phyloP scores from a whole-genome alignment of 1,140 invertebrate species.

The Zaprionus kolodkinae region DNA sequence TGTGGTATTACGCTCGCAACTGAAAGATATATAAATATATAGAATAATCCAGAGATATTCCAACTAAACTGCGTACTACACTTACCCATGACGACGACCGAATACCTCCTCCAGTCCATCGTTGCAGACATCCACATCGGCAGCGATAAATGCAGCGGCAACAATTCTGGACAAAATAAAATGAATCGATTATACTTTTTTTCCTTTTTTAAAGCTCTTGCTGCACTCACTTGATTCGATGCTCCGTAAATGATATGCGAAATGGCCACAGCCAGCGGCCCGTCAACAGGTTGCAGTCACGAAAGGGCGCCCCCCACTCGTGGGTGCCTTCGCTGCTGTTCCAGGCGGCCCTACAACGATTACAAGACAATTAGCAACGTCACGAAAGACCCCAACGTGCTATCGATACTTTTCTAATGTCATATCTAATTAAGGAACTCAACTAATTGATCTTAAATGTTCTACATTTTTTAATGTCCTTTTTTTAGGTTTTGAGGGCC shows the following conservation, averaged over 20 bases:
- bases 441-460: no score
- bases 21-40: constrained; percentile 21
- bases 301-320: constrained; percentile 82
- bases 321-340: constrained; percentile 81
- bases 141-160: constrained; percentile 82
- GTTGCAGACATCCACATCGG: constrained; percentile 83
- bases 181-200: neutral
- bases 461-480: no score
- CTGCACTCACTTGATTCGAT: constrained; percentile 73
- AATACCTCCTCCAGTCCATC: constrained; percentile 84
- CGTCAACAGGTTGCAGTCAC: constrained; percentile 82
- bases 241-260: constrained; percentile 80
- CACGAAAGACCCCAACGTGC: constrained; percentile 25
- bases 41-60: neutral
- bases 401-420: neutral
- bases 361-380: constrained; percentile 36
- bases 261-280: constrained; percentile 84
- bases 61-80: neutral
- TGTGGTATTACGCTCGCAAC: constrained; percentile 84
- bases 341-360: constrained; percentile 70
- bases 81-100: constrained; percentile 79
- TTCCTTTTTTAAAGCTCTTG: no score
- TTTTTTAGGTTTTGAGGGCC: no score
- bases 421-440: no score
- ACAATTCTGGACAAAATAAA: constrained; percentile 73